Conservation (phyloP, 1,140 invertebrate species). For the Drosophila quadrilineata region DNA sequence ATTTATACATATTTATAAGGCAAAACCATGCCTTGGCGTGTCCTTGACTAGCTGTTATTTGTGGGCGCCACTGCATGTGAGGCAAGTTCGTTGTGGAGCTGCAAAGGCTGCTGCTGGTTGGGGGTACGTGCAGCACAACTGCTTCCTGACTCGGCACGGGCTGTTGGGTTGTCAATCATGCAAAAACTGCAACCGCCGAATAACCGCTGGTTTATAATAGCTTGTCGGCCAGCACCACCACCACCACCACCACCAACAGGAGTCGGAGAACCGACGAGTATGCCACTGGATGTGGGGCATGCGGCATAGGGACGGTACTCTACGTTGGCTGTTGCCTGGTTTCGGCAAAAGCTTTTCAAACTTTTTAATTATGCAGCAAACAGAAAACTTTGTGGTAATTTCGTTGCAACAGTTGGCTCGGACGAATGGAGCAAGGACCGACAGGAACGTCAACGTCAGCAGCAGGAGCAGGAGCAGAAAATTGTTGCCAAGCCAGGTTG, state of each 20-base stretch:
- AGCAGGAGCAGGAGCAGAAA: slow-evolving; percentile 38
- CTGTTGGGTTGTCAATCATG: slow-evolving; percentile 75
- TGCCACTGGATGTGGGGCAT: neutral
- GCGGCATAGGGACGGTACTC: neutral
- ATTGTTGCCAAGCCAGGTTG: slow-evolving; percentile 53
- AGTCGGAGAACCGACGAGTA: neutral
- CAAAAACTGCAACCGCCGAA: slow-evolving; percentile 75
- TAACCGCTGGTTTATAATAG: slow-evolving; percentile 76
- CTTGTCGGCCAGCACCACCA: slow-evolving; percentile 44
- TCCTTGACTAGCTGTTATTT: slow-evolving; percentile 62
- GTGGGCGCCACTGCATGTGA: slow-evolving; percentile 9
- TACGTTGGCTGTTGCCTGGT: slow-evolving; percentile 61
- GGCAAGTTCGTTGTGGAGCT: neutral
- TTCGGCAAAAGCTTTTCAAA: slow-evolving; percentile 78
- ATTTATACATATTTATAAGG: slow-evolving; percentile 5
- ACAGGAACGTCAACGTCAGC: slow-evolving; percentile 50
- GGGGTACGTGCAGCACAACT: neutral
- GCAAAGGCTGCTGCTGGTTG: neutral
- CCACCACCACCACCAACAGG: neutral
- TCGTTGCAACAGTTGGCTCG: slow-evolving; percentile 73
- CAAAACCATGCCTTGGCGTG: slow-evolving; percentile 53
- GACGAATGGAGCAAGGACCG: slow-evolving; percentile 36
- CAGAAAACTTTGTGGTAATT: slow-evolving; percentile 78
- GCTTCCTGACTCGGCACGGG: slow-evolving; percentile 42
- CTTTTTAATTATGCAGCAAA: slow-evolving; percentile 79